phyloP scores from a whole-genome alignment of 2,113 vertebrate genomes.

The Leiothrix lutea region DNA sequence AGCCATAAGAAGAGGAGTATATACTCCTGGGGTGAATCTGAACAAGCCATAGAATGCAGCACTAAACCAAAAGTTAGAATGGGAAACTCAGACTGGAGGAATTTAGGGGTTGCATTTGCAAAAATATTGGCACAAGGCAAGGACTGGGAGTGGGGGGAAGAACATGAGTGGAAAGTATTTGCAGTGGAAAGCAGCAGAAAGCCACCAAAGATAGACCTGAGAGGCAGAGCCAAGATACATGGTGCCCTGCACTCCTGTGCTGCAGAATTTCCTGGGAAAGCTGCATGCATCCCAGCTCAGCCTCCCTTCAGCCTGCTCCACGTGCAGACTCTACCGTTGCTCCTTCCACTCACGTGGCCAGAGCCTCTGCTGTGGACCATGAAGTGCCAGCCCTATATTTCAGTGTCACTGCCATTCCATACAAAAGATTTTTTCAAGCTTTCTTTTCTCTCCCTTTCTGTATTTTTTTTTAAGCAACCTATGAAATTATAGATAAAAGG shows the following conservation, averaged over 20 bases:
- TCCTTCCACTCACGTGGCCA: not conserved
- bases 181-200: not conserved
- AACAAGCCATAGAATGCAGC: not conserved
- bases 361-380: not conserved
- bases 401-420: not conserved
- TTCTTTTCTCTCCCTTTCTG: constrained; percentile 1
- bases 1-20: not conserved
- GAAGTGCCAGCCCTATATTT: not conserved
- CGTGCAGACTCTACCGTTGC: not conserved
- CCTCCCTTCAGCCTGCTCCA: not conserved
- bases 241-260: rapidly evolving
- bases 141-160: not conserved
- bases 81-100: not conserved
- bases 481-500: constrained; percentile 48
- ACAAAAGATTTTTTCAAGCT: constrained; percentile 4
- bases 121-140: not conserved
- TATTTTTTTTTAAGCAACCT: constrained; percentile 22
- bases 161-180: not conserved
- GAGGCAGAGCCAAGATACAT: not conserved
- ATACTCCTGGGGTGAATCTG: not conserved
- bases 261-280: not conserved
- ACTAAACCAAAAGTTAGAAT: not conserved
- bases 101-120: not conserved
- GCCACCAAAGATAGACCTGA: not conserved
- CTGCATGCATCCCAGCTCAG: not conserved